Percentiles rank a stretch among this genome's conserved stretches.
phyloP scores from a whole-genome alignment of 2,797 vertebrate genomes.

The Odontamblyopus rebecca region DNA sequence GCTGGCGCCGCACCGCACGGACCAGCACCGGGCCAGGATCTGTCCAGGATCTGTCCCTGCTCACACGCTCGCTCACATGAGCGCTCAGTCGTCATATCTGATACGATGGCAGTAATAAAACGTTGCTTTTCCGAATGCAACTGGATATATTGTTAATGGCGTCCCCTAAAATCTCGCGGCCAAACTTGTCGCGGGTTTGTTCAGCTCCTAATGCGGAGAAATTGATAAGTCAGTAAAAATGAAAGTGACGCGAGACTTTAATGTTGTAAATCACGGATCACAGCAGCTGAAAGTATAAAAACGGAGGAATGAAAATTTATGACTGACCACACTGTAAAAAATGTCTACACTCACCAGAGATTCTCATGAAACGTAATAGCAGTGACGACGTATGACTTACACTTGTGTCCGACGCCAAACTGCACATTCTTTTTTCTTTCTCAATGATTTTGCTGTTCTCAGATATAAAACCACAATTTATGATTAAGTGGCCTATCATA shows the following conservation, averaged over 20 bases:
- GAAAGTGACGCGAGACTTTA: constrained; percentile 58
- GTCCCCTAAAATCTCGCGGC: constrained; percentile 54
- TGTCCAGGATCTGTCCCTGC: constrained; percentile 31
- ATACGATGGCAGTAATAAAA: constrained; percentile 70
- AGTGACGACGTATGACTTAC: not conserved
- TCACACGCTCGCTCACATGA: constrained; percentile 32
- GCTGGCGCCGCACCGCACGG: constrained; percentile 65
- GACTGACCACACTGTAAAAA: constrained; percentile 46
- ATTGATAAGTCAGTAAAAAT: constrained; percentile 72
- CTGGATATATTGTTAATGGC: constrained; percentile 79
- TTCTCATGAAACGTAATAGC: constrained; percentile 9
- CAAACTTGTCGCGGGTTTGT: constrained; percentile 59
- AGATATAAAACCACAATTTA: not conserved
- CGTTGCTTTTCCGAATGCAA: constrained; percentile 59
- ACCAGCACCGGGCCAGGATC: constrained; percentile 26
- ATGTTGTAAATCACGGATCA: constrained; percentile 66
- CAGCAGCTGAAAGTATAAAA: constrained; percentile 68
- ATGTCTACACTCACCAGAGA: constrained; percentile 11
- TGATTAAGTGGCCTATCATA: not conserved
- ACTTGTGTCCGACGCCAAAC: not conserved
- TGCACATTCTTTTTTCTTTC: not conserved
- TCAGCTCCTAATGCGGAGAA: constrained; percentile 59
- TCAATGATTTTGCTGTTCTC: not conserved
- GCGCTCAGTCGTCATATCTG: constrained; percentile 65
- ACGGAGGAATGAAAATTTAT: constrained; percentile 58